Conservation (phyloP, 2,888 invertebrate genomes). For the Hydrotaea cyrtoneurina region DNA sequence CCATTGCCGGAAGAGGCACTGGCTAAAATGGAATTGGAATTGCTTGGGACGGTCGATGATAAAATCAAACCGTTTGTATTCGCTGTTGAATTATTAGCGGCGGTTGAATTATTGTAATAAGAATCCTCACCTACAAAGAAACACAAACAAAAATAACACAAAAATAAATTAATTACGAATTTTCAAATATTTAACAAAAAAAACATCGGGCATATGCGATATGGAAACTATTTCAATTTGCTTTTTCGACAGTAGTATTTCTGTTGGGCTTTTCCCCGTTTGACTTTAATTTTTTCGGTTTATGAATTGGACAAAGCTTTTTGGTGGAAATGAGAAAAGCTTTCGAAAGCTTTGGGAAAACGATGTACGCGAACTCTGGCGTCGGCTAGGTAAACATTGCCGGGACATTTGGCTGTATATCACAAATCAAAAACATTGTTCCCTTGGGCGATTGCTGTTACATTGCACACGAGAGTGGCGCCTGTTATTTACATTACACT, state of each 20-base stretch:
- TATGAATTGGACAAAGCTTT: slow-evolving; percentile 11
- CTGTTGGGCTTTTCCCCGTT: background rate
- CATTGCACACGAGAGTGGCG: no score
- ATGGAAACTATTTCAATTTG: background rate
- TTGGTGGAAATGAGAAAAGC: background rate
- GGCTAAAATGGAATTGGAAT: slow-evolving; percentile 79
- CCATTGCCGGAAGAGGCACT: slow-evolving; percentile 62
- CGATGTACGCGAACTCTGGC: background rate
- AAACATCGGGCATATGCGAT: background rate
- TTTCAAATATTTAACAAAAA: slow-evolving; percentile 9
- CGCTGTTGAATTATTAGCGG: slow-evolving; percentile 71
- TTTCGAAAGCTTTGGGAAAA: background rate
- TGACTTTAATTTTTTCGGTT: background rate
- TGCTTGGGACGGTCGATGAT: slow-evolving; percentile 79
- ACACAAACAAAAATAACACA: slow-evolving; percentile 18
- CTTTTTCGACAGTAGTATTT: background rate
- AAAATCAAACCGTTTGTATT: slow-evolving; percentile 78
- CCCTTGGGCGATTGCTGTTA: no score
- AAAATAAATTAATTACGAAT: slow-evolving; percentile 28
- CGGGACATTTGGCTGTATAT: no score
- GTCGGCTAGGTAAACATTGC: background rate
- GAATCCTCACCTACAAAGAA: slow-evolving; percentile 77
- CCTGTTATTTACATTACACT: no score
- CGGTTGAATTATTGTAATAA: slow-evolving; percentile 76
- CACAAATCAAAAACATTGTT: no score